A percentile compares a stretch with the other conserved stretches of the same genome.
Evolutionary conservation across 2,113 vertebrate species (phyloP).

Genomic region (Gasterosteus aculeatus): DNA sequence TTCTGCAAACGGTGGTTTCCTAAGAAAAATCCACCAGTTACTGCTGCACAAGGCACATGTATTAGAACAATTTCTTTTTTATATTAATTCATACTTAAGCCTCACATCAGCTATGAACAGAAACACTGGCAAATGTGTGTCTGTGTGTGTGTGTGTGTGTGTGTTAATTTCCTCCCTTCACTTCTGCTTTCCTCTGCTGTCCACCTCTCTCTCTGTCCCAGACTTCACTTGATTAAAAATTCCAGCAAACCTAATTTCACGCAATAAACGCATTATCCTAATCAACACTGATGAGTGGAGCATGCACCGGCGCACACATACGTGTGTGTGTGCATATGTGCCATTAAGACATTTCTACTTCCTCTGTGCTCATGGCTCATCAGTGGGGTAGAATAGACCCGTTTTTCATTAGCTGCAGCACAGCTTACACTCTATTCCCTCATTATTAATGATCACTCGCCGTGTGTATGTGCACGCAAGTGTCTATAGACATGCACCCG

Average conservation of each 20-base stretch:
- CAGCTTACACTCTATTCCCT: constrained; percentile 42
- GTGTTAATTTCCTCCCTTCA: constrained; percentile 42
- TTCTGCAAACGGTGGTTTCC: background rate
- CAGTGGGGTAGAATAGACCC: constrained; percentile 45
- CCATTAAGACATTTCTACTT: constrained; percentile 45
- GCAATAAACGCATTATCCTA: constrained; percentile 73
- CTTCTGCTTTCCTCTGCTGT: constrained; percentile 50
- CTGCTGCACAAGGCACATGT: background rate
- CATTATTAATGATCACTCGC: constrained; percentile 56
- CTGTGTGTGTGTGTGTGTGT: constrained; percentile 1
- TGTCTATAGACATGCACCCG: background rate
- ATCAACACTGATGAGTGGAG: constrained; percentile 68
- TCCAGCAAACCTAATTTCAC: constrained; percentile 64
- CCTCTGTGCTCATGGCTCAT: constrained; percentile 55
- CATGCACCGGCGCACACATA: constrained; percentile 12
- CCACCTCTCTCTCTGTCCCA: constrained; percentile 38
- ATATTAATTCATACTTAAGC: background rate
- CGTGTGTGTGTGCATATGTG: background rate
- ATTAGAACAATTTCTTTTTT: background rate
- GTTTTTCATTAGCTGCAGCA: constrained; percentile 60
- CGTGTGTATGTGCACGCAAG: background rate
- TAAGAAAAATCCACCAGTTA: background rate
- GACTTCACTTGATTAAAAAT: constrained; percentile 60
- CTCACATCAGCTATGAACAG: constrained; percentile 19
- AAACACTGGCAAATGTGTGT: constrained; percentile 2